phyloP scores from a whole-genome alignment of 2,888 invertebrate species.

The Ornithoptera priamus region DNA sequence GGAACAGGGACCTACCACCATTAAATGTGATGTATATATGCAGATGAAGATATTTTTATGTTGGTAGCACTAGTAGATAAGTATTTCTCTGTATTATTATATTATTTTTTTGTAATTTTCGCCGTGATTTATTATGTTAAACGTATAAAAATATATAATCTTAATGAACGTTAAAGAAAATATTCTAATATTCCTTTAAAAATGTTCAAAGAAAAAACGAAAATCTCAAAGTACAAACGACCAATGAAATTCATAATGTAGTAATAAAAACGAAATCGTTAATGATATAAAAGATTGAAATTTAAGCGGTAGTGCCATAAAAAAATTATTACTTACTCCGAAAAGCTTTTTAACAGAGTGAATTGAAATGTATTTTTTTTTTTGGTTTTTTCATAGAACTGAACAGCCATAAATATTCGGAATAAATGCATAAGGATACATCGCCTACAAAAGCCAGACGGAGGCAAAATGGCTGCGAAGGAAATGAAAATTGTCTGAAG shows the following conservation, averaged over 20 bases:
- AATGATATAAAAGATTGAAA: neutral
- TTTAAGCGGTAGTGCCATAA: neutral
- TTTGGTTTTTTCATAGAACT: neutral
- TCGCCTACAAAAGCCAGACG: slow-evolving; percentile 24
- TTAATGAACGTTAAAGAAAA: too few species aligned
- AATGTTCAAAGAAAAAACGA: too few species aligned
- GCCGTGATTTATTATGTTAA: too few species aligned
- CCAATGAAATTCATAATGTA: neutral
- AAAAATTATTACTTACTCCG: neutral
- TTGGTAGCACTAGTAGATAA: too few species aligned
- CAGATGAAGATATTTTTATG: too few species aligned
- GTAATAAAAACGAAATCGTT: neutral
- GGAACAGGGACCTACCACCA: too few species aligned
- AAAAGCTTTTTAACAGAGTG: neutral
- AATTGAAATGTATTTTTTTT: neutral
- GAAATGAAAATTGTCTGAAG: slow-evolving; percentile 74
- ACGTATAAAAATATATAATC: too few species aligned
- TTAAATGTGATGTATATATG: too few species aligned
- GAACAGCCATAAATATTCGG: neutral
- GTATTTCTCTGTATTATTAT: too few species aligned
- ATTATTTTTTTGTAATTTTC: too few species aligned
- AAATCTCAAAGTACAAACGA: neutral
- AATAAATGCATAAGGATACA: slow-evolving; percentile 10
- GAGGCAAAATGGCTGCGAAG: slow-evolving; percentile 56
- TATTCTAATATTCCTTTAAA: too few species aligned